phyloP scores from a whole-genome alignment of 2,888 invertebrate species.

The Odontocerum albicorne region DNA sequence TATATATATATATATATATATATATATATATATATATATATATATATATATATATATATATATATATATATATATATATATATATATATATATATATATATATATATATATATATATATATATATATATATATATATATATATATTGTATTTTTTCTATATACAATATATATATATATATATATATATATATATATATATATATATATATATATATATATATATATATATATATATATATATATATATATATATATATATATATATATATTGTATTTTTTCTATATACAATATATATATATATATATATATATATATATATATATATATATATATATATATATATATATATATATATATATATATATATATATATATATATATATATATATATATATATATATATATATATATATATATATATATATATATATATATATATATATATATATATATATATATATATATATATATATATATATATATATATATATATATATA shows the following conservation, averaged over 20 bases:
- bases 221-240: not conserved
- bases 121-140: not conserved
- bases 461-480: not conserved
- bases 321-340: not conserved
- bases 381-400: not conserved
- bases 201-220: not conserved
- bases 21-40: not conserved
- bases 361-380: not conserved
- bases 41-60: not conserved
- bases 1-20: not conserved
- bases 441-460: not conserved
- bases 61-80: not conserved
- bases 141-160: not conserved
- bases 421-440: not conserved
- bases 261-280: not conserved
- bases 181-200: not conserved
- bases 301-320: not conserved
- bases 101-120: not conserved
- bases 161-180: not conserved
- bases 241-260: not conserved
- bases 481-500: not conserved
- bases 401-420: not conserved
- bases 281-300: not conserved
- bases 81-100: not conserved
- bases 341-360: not conserved